Percentiles rank a stretch among this genome's conserved stretches.
These are phyloP conservation scores for Okamejei kenojei DNA, from an alignment of 2,797 vertebrate genomes.

Conservation along the genomic window DNA sequence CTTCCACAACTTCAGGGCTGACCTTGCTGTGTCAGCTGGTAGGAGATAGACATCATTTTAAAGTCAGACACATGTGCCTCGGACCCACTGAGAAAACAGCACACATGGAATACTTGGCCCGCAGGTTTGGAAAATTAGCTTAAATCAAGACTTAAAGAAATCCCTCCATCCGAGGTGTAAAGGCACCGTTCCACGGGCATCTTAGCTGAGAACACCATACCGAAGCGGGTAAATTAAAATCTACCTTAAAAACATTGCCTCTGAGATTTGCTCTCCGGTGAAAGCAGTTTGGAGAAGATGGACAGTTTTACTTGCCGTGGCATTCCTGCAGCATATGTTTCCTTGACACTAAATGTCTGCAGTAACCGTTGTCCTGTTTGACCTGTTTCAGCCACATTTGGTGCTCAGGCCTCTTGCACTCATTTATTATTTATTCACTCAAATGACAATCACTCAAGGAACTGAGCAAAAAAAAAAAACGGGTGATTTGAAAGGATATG, in stretches of 20 bases:
- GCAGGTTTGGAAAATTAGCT: neutral
- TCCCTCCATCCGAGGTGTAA: neutral
- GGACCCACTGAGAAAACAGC: neutral
- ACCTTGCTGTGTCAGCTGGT: conserved; percentile 26
- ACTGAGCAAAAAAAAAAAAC: neutral
- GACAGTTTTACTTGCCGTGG: conserved; percentile 7
- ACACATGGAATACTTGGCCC: neutral
- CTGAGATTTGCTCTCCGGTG: neutral
- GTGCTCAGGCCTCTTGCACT: conserved; percentile 20
- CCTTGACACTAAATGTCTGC: conserved; percentile 32
- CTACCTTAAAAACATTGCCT: neutral
- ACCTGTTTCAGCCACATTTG: conserved; percentile 34
- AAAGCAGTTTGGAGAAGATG: conserved; percentile 22
- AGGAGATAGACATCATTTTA: conserved; percentile 3
- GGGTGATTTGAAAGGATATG: neutral
- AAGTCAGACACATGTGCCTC: neutral
- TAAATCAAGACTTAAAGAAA: neutral
- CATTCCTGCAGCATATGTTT: conserved; percentile 38
- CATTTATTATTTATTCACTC: conserved; percentile 36
- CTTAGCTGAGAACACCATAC: neutral
- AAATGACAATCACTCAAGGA: conserved; percentile 28
- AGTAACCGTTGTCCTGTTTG: conserved; percentile 34
- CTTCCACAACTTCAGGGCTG: conserved; percentile 8
- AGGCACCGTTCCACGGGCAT: neutral
- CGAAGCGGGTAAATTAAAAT: neutral